Conservation (phyloP, 2,797 vertebrate genomes). For the Liasis olivaceus region DNA sequence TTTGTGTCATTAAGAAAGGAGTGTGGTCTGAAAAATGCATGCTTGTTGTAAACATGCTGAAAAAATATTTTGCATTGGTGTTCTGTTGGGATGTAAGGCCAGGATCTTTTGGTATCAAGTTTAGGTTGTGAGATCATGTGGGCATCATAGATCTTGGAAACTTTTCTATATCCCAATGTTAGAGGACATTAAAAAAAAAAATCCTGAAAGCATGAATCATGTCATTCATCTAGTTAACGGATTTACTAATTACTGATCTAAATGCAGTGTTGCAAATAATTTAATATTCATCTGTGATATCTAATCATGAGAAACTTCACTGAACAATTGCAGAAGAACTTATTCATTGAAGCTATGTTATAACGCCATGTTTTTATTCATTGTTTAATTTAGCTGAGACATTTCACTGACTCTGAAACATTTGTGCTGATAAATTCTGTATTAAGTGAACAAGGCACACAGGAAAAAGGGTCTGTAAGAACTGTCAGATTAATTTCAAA, state of each 20-base stretch:
- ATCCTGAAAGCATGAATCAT: neutral
- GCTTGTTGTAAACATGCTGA: slow-evolving; percentile 25
- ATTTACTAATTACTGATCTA: neutral
- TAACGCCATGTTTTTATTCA: neutral
- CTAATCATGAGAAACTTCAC: neutral
- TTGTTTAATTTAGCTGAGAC: neutral
- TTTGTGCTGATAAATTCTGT: neutral
- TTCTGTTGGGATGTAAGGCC: fast-evolving
- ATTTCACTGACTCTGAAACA: neutral
- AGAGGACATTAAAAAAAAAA: neutral
- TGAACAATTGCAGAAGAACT: neutral
- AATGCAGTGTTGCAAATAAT: neutral
- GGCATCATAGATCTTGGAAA: neutral
- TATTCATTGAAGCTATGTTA: neutral
- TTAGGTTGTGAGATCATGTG: neutral
- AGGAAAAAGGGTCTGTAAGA: neutral
- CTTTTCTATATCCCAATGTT: neutral
- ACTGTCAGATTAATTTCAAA: neutral
- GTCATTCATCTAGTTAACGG: neutral
- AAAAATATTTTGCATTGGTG: neutral
- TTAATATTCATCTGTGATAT: neutral
- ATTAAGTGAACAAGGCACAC: neutral
- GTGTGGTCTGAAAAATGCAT: neutral
- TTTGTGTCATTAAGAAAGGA: neutral
- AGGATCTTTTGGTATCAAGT: neutral